A percentile compares a stretch with the other conserved stretches of the same genome.
Conservation (phyloP, 2,888 invertebrate genomes). For the Tethea ocularis region DNA sequence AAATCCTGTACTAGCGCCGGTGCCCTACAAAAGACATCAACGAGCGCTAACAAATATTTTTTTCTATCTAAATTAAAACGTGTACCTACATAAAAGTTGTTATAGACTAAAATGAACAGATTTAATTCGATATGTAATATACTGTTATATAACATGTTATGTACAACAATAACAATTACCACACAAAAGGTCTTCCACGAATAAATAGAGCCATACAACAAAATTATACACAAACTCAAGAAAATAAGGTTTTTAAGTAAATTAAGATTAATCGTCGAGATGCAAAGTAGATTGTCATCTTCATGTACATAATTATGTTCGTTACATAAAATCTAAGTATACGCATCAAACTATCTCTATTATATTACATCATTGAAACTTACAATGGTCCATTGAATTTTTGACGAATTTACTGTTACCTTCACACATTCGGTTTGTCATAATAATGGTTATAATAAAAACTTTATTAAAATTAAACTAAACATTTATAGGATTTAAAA, state of each 20-base stretch:
- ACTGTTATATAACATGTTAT: background rate
- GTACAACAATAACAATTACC: background rate
- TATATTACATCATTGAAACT: background rate
- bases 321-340: background rate
- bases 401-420: background rate
- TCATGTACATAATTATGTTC: background rate
- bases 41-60: constrained; percentile 25
- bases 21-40: constrained; percentile 50
- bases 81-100: background rate
- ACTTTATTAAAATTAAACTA: too few species aligned
- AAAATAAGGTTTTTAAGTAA: background rate
- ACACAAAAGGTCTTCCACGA: background rate
- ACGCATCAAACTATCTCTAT: background rate
- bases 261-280: background rate
- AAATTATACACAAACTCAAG: background rate
- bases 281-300: background rate
- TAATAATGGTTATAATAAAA: too few species aligned
- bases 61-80: background rate
- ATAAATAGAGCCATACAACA: constrained; percentile 2
- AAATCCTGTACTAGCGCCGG: background rate
- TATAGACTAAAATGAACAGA: background rate
- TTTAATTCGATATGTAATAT: background rate
- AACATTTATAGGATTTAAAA: too few species aligned
- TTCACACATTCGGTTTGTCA: background rate
- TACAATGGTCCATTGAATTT: background rate